Percentiles rank a stretch among this genome's conserved stretches.
Conservation (phyloP, 2,113 vertebrate genomes). For the Eubucco bourcierii region DNA sequence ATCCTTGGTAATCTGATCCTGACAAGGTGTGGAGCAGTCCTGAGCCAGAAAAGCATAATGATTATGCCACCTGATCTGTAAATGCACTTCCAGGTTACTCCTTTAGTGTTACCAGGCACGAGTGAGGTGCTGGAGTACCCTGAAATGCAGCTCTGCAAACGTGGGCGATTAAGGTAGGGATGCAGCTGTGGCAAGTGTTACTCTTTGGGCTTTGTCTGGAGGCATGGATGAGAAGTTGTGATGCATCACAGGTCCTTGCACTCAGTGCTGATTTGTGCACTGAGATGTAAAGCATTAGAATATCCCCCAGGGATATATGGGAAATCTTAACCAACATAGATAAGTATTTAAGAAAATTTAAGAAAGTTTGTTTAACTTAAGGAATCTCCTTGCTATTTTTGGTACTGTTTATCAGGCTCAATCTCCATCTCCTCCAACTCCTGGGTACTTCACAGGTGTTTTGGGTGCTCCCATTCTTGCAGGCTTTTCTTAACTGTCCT, state of each 20-base stretch:
- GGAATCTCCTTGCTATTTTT: neutral
- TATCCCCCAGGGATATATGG: neutral
- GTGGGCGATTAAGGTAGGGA: no score
- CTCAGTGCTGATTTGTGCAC: neutral
- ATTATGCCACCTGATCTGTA: rapidly evolving
- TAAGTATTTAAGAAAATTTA: neutral
- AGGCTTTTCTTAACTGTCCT: neutral
- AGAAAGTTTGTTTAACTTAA: neutral
- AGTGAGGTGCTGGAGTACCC: neutral
- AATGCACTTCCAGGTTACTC: rapidly evolving
- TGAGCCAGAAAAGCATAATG: neutral
- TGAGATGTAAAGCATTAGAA: neutral
- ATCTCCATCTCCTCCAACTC: rapidly evolving
- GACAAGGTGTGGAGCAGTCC: neutral
- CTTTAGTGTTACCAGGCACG: rapidly evolving
- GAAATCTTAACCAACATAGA: neutral
- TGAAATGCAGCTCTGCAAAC: rapidly evolving
- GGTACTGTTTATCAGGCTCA: neutral
- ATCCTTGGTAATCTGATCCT: neutral
- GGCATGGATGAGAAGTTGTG: neutral
- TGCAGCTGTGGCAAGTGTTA: rapidly evolving
- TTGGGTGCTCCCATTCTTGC: neutral
- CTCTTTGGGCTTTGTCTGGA: neutral
- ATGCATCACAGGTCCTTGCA: neutral
- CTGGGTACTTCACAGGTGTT: neutral